Evolutionary conservation across 2,888 invertebrate species (phyloP), one percentile per base, ranked within the genome.

Genomic region (Chromoteleia sp.): DNA sequence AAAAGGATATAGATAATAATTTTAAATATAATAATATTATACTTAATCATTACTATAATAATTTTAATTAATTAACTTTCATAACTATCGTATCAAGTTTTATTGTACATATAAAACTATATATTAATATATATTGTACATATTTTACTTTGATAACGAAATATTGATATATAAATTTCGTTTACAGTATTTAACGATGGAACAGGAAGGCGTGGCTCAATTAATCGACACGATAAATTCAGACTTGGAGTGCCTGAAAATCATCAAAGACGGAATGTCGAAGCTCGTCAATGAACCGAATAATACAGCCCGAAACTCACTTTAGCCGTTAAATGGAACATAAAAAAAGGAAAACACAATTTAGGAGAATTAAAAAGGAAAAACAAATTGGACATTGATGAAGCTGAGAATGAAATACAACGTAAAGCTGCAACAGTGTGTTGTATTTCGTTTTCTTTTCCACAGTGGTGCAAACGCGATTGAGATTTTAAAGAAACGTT

Each of bases 161-260:
- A n/a, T n/a, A n/a, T n/a, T n/a, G n/a, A n/a, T n/a, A n/a, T n/a
- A n/a, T n/a, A n/a, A n/a, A n/a, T n/a, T 67, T 82, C 61, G 81
- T 59, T 89, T 90, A 52, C 94, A 97, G 92, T 97, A 97, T 92
- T 92, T 98, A 71, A 93, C 94, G 52, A 94, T 97, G 93, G 97
- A 98, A 88, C 98, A 98, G 89, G 95, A 95, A 80, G 98, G 98
- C 0, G 96, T 98, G 93, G 94, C 96, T 25, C 96, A 97, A 87
- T 93, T 98, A 15, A 95, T 98, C 81, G 95, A 95, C 73, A 96
- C 97, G 0, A 95, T 97, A 25, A 96, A 96, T 84, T 94, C 95
- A 59, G 98, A 98, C 90, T 91, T 96, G 80, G 94, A 95, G 63
- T 95, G 96, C 21, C 92, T 98, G 74, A 95, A 96, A 89, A 94